Evolutionary conservation across 2,113 vertebrate species (phyloP).

Genomic region (Entomyzon cyanotis): DNA sequence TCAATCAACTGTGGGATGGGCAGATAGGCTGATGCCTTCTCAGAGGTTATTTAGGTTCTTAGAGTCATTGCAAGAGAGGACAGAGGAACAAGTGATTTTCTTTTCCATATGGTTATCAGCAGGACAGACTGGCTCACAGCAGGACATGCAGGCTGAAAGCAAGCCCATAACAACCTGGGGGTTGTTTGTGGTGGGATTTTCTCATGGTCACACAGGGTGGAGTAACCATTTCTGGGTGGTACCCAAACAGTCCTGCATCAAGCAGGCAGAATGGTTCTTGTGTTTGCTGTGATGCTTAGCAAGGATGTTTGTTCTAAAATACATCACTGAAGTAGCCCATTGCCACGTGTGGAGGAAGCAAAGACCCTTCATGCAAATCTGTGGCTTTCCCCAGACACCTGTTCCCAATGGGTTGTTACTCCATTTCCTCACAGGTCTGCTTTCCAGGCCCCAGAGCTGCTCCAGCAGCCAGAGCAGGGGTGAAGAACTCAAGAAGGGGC

Average conservation of each 20-base stretch:
- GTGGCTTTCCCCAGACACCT: neutral
- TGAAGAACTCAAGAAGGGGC: neutral
- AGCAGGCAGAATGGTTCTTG: neutral
- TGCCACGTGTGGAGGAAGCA: neutral
- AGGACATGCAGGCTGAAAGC: neutral
- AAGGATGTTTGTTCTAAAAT: neutral
- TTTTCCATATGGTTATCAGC: neutral
- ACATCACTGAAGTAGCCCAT: neutral
- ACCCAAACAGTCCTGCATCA: neutral
- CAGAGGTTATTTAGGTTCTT: neutral
- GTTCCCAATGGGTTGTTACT: neutral
- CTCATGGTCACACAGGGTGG: fast-evolving
- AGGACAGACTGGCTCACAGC: neutral
- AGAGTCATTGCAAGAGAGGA: neutral
- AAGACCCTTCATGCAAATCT: fast-evolving
- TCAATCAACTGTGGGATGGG: neutral
- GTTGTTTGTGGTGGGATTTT: neutral
- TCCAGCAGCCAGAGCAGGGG: neutral
- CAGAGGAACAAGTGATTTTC: neutral
- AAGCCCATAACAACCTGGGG: neutral
- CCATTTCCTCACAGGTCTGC: neutral
- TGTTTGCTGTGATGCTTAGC: neutral
- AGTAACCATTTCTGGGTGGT: neutral
- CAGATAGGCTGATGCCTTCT: neutral
- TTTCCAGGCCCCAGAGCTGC: neutral